These are phyloP conservation scores for Drosophila formosana DNA, from an alignment of 2,888 invertebrate species.

Conservation along the genomic window DNA sequence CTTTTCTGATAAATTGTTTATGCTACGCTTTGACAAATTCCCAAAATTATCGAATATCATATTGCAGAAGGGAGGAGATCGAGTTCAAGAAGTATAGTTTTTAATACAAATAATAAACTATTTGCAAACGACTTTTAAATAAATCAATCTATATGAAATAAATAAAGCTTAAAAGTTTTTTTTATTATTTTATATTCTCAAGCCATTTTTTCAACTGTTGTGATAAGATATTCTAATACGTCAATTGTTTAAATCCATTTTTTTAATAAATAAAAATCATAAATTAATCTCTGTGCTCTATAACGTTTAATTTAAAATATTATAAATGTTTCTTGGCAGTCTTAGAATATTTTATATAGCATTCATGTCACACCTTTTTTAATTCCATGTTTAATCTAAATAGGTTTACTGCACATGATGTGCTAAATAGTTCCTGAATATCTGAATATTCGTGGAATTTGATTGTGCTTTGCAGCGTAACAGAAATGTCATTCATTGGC, in stretches of 20 bases:
- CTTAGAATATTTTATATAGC: no score
- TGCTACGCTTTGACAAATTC: constrained; percentile 59
- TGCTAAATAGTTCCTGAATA: not conserved
- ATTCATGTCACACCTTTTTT: not conserved
- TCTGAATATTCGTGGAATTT: not conserved
- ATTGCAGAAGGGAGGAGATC: not conserved
- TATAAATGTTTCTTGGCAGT: no score
- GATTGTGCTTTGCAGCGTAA: constrained; percentile 28
- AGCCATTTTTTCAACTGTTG: no score
- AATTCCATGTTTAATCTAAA: not conserved
- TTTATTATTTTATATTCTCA: no score
- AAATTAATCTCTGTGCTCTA: no score
- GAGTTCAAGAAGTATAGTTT: not conserved
- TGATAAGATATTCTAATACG: no score
- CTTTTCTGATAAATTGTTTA: constrained; percentile 61
- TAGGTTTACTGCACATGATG: not conserved
- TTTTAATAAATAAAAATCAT: no score
- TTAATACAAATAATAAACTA: not conserved
- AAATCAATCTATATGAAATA: no score
- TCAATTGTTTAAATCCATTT: no score
- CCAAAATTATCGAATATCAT: constrained; percentile 25
- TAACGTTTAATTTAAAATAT: no score
- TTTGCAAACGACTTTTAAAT: no score
- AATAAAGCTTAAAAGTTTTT: no score
- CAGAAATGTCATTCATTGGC: constrained; percentile 44